Percentiles rank a stretch among this genome's conserved stretches.
Evolutionary conservation across 2,797 vertebrate species (phyloP).

Genomic region (Lepilemur septentrionalis): DNA sequence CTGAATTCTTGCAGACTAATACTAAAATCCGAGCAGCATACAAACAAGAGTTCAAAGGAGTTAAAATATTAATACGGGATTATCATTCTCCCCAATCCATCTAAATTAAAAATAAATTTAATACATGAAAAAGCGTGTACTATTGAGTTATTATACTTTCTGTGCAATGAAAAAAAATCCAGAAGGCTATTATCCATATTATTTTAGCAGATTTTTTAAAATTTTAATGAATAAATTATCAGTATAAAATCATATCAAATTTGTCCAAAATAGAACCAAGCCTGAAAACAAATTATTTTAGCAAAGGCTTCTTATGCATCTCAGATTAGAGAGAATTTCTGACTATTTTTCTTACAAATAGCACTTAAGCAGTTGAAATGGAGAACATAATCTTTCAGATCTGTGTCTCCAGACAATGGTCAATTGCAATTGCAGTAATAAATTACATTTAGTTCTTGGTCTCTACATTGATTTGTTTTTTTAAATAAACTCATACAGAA

Average conservation of each 20-base stretch:
- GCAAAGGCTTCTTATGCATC: neutral
- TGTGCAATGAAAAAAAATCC: neutral
- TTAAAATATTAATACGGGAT: neutral
- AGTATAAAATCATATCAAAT: neutral
- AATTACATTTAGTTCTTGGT: neutral
- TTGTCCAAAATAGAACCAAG: neutral
- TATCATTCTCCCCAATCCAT: neutral
- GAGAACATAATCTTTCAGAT: neutral
- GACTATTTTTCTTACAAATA: neutral
- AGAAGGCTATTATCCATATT: neutral
- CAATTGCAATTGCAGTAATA: neutral
- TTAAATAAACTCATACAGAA: neutral
- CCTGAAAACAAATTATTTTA: neutral
- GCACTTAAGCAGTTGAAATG: neutral
- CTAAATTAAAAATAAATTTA: neutral
- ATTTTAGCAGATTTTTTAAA: neutral
- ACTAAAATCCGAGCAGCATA: neutral
- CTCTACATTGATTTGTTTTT: neutral
- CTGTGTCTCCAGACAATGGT: neutral
- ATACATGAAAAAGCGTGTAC: neutral
- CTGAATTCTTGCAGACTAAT: neutral
- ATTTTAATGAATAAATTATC: slow-evolving; percentile 26
- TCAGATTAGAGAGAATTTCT: neutral
- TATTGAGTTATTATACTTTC: neutral
- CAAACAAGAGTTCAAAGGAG: neutral